A percentile compares a stretch with the other conserved stretches of the same genome.
These are phyloP conservation scores for Illadopsis cleaveri DNA, from an alignment of 2,113 vertebrate genomes.

Conservation along the genomic window DNA sequence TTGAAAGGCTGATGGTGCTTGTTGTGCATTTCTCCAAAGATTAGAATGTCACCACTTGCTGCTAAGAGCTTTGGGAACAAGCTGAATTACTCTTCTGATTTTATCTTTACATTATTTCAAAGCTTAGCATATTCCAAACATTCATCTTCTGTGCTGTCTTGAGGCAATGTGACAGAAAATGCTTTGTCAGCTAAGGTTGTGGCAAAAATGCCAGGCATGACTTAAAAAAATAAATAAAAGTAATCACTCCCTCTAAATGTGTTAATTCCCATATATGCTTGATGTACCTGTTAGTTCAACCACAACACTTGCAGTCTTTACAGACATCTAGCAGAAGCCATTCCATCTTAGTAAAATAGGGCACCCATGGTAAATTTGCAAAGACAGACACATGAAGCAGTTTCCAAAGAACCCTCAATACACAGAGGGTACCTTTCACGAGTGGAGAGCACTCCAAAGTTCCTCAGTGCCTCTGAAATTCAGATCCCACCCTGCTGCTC, in stretches of 20 bases:
- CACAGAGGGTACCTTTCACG: background rate
- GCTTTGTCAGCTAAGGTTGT: conserved; percentile 59
- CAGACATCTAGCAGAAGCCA: background rate
- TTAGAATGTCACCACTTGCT: conserved; percentile 54
- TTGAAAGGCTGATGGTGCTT: background rate
- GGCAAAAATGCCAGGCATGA: conserved; percentile 43
- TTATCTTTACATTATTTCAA: conserved; percentile 63
- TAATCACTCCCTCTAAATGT: background rate
- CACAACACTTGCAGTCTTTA: background rate
- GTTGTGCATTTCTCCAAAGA: conserved; percentile 45
- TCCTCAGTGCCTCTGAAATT: background rate
- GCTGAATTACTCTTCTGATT: conserved; percentile 68
- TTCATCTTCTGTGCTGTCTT: conserved; percentile 67
- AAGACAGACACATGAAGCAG: background rate
- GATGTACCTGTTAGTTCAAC: conserved; percentile 20
- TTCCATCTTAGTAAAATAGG: background rate
- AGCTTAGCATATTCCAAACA: conserved; percentile 67
- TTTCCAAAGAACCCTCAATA: background rate
- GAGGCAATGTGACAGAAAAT: conserved; percentile 51
- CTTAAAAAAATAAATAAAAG: background rate
- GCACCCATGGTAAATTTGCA: background rate
- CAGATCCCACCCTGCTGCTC: background rate
- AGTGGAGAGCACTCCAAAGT: background rate
- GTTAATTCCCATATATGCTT: background rate
- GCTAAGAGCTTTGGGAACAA: conserved; percentile 38